Conservation (phyloP, 64 coral and sea anemone species). For the Montipora foliosa region DNA sequence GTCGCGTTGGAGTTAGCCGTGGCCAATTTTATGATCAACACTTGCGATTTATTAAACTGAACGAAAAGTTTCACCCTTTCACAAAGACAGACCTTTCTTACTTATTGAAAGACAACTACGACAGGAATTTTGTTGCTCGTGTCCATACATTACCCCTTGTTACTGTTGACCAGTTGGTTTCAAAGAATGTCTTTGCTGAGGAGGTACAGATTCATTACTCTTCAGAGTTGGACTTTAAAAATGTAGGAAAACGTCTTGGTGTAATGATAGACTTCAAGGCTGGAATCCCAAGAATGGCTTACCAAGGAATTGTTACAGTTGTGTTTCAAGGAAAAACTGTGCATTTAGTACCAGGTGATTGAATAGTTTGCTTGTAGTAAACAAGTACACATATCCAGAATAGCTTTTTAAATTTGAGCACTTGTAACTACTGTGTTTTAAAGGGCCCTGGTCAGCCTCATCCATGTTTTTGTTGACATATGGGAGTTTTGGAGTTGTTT, state of each 20-base stretch:
- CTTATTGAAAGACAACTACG: slow-evolving; percentile 91
- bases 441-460: no score
- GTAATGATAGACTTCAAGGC: slow-evolving; percentile 94
- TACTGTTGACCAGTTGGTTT: slow-evolving; percentile 50
- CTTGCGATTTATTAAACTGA: slow-evolving; percentile 91
- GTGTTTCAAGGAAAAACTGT: slow-evolving; percentile 66
- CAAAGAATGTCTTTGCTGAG: background rate
- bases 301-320: slow-evolving; percentile 87
- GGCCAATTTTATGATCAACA: slow-evolving; percentile 98
- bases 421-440: no score
- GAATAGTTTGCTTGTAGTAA: background rate
- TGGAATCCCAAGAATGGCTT: slow-evolving; percentile 87
- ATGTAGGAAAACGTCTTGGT: slow-evolving; percentile 69
- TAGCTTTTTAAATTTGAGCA: background rate
- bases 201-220: slow-evolving; percentile 86
- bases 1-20: slow-evolving; percentile 89
- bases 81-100: slow-evolving; percentile 88
- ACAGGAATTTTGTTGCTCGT: slow-evolving; percentile 73
- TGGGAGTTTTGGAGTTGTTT: no score
- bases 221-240: slow-evolving; percentile 67
- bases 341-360: slow-evolving; percentile 58
- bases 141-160: slow-evolving; percentile 63
- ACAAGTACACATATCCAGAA: no score
- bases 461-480: no score
- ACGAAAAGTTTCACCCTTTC: slow-evolving; percentile 87